phyloP scores from a whole-genome alignment of 2,888 invertebrate species.

The Coecobrya sp. region DNA sequence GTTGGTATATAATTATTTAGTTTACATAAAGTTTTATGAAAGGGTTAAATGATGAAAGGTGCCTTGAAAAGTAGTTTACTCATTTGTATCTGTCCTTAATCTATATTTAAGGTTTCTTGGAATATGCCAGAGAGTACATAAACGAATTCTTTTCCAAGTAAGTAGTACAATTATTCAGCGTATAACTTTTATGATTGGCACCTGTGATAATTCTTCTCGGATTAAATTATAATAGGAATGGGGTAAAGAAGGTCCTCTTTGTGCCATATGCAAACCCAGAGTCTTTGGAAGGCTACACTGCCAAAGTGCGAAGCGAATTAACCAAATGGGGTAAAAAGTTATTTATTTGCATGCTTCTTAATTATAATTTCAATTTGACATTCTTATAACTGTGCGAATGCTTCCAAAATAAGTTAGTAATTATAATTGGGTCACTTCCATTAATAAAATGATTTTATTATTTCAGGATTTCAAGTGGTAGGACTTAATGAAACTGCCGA shows the following conservation, averaged over 20 bases:
- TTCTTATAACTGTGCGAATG: neutral
- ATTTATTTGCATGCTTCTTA: too few species aligned
- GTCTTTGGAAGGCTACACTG: constrained; percentile 90
- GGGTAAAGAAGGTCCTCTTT: constrained; percentile 91
- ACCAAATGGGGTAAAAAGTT: constrained; percentile 90
- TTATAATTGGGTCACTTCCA: too few species aligned
- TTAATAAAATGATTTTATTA: too few species aligned
- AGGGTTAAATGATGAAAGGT: too few species aligned
- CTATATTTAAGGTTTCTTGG: constrained; percentile 88
- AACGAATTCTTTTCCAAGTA: constrained; percentile 90
- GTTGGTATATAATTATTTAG: neutral
- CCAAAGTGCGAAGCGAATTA: constrained; percentile 90
- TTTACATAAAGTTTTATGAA: too few species aligned
- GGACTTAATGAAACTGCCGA: constrained; percentile 90
- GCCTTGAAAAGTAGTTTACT: neutral
- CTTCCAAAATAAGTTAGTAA: too few species aligned
- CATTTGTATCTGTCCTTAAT: neutral
- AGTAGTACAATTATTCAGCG: constrained; percentile 85
- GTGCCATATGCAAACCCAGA: constrained; percentile 92
- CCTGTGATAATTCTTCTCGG: too few species aligned
- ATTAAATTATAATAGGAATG: constrained; percentile 89
- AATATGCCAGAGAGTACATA: constrained; percentile 91
- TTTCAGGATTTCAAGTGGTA: constrained; percentile 89
- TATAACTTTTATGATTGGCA: neutral
- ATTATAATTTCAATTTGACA: too few species aligned